These are phyloP conservation scores for Brenthis hecate DNA, from an alignment of 2,888 invertebrate genomes.

Conservation along the genomic window DNA sequence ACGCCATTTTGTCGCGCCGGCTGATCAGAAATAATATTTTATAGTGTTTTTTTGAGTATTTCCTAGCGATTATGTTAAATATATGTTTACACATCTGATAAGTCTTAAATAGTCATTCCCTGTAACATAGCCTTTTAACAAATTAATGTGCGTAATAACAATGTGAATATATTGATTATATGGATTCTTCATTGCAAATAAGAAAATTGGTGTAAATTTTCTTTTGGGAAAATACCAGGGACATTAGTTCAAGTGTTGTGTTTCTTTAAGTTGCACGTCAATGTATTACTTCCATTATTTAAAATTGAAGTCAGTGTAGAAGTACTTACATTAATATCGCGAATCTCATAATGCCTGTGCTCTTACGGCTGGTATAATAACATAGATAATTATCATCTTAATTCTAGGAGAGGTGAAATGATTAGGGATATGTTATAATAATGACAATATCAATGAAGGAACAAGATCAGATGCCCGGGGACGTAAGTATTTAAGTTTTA, in stretches of 20 bases:
- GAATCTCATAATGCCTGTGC: background rate
- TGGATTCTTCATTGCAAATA: conserved; percentile 39
- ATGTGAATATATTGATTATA: conserved; percentile 43
- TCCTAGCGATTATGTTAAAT: conserved; percentile 44
- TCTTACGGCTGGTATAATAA: background rate
- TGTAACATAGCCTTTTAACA: conserved; percentile 3
- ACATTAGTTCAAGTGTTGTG: background rate
- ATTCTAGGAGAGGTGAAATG: conserved; percentile 58
- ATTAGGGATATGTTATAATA: conserved; percentile 68
- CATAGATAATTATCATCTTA: conserved; percentile 13
- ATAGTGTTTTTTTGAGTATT: conserved; percentile 53
- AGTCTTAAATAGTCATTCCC: background rate
- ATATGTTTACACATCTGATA: conserved; percentile 8
- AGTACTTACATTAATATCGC: conserved; percentile 28
- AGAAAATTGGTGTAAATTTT: conserved; percentile 32
- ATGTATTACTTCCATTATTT: background rate
- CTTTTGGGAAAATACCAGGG: conserved; percentile 11
- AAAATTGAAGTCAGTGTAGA: conserved; percentile 6
- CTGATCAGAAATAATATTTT: conserved; percentile 77
- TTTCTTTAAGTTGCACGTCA: background rate
- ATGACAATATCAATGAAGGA: conserved; percentile 81
- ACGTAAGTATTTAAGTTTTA: conserved; percentile 53
- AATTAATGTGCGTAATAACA: conserved; percentile 26
- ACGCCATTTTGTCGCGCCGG: conserved; percentile 83
- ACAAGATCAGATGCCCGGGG: conserved; percentile 77